Percentiles rank a stretch among this genome's conserved stretches.
phyloP scores from a whole-genome alignment of 2,888 invertebrate species.

The Sphaerophoria rueppellii region DNA sequence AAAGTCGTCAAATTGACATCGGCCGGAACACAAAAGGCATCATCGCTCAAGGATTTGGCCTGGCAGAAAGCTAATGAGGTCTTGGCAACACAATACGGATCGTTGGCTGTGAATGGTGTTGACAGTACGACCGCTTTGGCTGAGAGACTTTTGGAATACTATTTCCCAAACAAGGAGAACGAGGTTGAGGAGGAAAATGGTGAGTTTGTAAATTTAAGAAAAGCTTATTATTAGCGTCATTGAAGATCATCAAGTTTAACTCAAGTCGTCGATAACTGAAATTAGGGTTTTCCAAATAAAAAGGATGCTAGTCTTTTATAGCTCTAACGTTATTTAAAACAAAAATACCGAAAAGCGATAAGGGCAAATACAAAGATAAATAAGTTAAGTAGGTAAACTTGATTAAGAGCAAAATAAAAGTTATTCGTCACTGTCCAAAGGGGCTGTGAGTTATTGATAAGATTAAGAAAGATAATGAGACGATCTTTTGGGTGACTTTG shows the following conservation, averaged over 20 bases:
- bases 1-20: conserved; percentile 80
- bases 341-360: too few relatives aligned
- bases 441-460: too few relatives aligned
- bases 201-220: conserved; percentile 76
- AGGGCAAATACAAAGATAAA: too few relatives aligned
- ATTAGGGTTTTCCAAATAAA: too few relatives aligned
- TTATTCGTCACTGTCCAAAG: too few relatives aligned
- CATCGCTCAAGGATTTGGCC: conserved; percentile 86
- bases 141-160: conserved; percentile 89
- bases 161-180: conserved; percentile 85
- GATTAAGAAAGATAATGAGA: too few relatives aligned
- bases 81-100: conserved; percentile 87
- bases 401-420: too few relatives aligned
- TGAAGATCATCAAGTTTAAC: neutral
- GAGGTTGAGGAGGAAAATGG: conserved; percentile 84
- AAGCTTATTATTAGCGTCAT: neutral
- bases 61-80: conserved; percentile 89
- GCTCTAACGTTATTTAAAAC: too few relatives aligned
- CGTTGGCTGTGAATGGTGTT: conserved; percentile 86
- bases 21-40: conserved; percentile 84
- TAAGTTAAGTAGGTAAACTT: too few relatives aligned
- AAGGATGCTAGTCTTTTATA: too few relatives aligned
- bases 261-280: too few relatives aligned
- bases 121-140: conserved; percentile 87
- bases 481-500: too few relatives aligned